phyloP scores from a whole-genome alignment of 1,140 invertebrate genomes.

The Streblospio benedicti region DNA sequence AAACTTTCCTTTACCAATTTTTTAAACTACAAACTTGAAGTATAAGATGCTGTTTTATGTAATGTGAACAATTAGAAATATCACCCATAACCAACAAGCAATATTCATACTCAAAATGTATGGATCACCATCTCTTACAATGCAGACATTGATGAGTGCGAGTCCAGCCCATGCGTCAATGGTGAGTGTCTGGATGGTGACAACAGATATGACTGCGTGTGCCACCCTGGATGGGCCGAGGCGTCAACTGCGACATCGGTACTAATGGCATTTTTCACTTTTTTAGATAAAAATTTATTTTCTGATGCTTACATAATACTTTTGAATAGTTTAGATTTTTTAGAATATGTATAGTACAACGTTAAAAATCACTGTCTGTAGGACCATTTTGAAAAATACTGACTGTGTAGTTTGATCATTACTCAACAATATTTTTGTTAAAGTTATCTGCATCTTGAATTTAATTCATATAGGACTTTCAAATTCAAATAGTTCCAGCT shows the following conservation, averaged over 20 bases:
- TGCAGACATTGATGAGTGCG: conserved; percentile 44
- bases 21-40: too few relatives aligned
- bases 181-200: conserved; percentile 48
- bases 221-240: conserved; percentile 34
- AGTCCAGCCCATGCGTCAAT: conserved; percentile 46
- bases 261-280: neutral
- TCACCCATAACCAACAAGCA: too few relatives aligned
- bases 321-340: neutral
- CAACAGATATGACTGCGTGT: conserved; percentile 47
- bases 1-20: too few relatives aligned
- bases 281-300: neutral
- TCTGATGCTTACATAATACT: neutral
- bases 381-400: neutral
- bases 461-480: too few relatives aligned
- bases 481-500: too few relatives aligned
- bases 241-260: conserved; percentile 39
- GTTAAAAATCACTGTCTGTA: neutral
- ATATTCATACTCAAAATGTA: too few relatives aligned
- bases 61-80: too few relatives aligned
- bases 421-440: neutral
- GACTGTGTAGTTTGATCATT: neutral
- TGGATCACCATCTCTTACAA: too few relatives aligned
- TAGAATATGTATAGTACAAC: neutral
- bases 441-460: too few relatives aligned
- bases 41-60: too few relatives aligned